Conservation (phyloP, 2,113 vertebrate genomes). For the Petrocephalus zakoni region DNA sequence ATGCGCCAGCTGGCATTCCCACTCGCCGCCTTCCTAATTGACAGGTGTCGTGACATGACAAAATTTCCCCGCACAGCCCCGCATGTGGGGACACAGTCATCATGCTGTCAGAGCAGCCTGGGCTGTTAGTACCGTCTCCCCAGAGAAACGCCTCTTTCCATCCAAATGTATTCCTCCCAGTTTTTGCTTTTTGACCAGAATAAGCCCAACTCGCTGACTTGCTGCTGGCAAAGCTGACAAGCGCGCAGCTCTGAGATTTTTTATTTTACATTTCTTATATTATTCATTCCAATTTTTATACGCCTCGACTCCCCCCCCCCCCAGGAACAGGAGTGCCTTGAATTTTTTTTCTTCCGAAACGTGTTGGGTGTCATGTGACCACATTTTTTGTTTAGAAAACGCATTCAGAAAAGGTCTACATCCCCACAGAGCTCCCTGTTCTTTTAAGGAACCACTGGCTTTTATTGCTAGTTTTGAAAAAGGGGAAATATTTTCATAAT, state of each 20-base stretch:
- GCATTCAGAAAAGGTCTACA: not conserved
- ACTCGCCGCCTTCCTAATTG: slow-evolving; percentile 6
- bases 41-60: slow-evolving; percentile 22
- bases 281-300: slow-evolving; percentile 16
- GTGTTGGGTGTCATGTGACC: not conserved
- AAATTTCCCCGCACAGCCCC: slow-evolving; percentile 14
- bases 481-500: slow-evolving; percentile 1
- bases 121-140: not conserved
- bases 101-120: not conserved
- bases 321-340: not conserved
- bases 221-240: not conserved
- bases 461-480: slow-evolving; percentile 4
- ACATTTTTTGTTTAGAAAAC: not conserved
- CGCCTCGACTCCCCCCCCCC: too few relatives aligned
- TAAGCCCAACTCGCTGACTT: not conserved
- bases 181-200: not conserved
- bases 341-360: not conserved
- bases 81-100: slow-evolving; percentile 11
- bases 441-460: slow-evolving; percentile 6
- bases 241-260: not conserved
- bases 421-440: slow-evolving; percentile 9
- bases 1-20: slow-evolving; percentile 18
- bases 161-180: not conserved
- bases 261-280: not conserved
- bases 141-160: slow-evolving; percentile 17